A percentile compares a stretch with the other conserved stretches of the same genome.
Conservation (phyloP, 2,113 vertebrate genomes). For the Andinoacara biseriatus region DNA sequence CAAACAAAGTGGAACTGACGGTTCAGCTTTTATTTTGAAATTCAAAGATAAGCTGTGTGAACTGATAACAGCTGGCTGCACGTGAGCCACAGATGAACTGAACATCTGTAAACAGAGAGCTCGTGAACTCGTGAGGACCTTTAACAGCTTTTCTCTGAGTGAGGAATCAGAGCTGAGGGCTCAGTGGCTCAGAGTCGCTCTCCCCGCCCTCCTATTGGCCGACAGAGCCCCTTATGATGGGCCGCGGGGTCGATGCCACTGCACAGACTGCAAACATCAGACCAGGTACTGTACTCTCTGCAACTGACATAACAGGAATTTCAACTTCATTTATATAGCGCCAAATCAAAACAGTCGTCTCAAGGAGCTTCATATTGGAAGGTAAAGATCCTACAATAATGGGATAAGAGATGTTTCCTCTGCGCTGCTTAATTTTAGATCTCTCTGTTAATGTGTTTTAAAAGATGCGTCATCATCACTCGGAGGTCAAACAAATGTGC, state of each 20-base stretch:
- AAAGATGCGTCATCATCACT: neutral
- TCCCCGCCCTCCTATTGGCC: slow-evolving; percentile 29
- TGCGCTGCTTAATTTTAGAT: neutral
- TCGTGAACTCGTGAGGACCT: neutral
- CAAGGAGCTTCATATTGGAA: too few relatives aligned
- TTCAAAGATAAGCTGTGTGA: neutral
- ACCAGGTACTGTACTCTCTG: slow-evolving; percentile 30
- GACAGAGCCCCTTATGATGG: neutral
- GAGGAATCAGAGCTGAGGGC: neutral
- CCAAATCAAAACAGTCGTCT: too few relatives aligned
- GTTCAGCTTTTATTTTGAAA: neutral
- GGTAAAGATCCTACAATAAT: too few relatives aligned
- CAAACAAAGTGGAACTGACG: neutral
- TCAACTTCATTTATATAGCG: too few relatives aligned
- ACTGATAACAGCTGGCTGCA: neutral
- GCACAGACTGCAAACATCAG: neutral
- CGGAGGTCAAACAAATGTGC: too few relatives aligned
- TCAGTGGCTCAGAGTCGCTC: neutral
- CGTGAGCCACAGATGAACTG: neutral
- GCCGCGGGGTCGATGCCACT: neutral
- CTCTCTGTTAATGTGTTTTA: neutral
- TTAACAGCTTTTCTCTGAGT: neutral
- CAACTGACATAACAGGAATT: neutral
- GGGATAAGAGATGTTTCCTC: neutral
- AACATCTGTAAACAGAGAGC: neutral